Evolutionary conservation across 2,888 invertebrate genomes (phyloP).

Genomic region (Cactoblastis cactorum): DNA sequence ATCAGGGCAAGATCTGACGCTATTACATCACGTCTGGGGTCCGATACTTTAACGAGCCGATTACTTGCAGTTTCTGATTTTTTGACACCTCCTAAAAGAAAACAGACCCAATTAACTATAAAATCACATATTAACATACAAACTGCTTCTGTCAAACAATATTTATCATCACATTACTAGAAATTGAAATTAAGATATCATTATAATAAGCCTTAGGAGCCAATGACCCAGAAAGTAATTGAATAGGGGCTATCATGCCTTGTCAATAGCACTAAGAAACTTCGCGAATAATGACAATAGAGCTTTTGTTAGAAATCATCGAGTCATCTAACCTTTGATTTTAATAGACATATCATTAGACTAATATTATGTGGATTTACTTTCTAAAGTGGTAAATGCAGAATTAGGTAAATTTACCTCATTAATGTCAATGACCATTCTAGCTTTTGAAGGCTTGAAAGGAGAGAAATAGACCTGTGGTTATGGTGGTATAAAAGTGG

Average conservation of each 20-base stretch:
- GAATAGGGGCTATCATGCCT: slow-evolving; percentile 15
- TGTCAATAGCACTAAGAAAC: slow-evolving; percentile 19
- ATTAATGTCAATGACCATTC: background rate
- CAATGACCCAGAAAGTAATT: slow-evolving; percentile 14
- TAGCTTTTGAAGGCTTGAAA: background rate
- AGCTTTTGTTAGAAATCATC: slow-evolving; percentile 20
- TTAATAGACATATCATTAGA: slow-evolving; percentile 31
- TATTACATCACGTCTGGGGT: too few relatives aligned
- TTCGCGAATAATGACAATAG: slow-evolving; percentile 24
- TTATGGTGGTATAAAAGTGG: background rate
- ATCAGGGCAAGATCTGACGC: too few relatives aligned
- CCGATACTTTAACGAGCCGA: too few relatives aligned
- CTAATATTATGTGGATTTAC: slow-evolving; percentile 29
- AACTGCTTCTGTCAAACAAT: background rate
- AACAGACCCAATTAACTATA: too few relatives aligned
- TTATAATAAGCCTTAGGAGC: background rate
- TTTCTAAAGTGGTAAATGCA: slow-evolving; percentile 28
- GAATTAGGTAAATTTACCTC: slow-evolving; percentile 19
- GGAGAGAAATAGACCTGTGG: background rate
- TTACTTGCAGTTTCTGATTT: too few relatives aligned
- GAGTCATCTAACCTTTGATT: slow-evolving; percentile 32
- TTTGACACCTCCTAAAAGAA: too few relatives aligned
- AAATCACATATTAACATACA: too few relatives aligned
- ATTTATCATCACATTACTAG: background rate
- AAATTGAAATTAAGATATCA: background rate